phyloP scores from a whole-genome alignment of 1,140 invertebrate genomes.

The Sinella curviseta region DNA sequence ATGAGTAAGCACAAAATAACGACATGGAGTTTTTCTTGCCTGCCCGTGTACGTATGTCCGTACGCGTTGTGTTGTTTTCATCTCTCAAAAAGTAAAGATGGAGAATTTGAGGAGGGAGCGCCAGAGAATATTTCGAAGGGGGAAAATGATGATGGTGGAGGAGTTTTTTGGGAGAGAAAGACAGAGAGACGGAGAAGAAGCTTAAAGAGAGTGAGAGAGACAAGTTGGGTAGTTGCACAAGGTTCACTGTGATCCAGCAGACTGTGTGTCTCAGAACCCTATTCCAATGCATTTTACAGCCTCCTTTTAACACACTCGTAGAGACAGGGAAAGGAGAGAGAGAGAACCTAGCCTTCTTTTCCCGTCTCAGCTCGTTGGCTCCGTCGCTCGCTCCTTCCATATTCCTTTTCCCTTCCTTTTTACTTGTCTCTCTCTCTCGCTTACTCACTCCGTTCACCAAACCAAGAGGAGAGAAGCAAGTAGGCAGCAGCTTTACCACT shows the following conservation, averaged over 20 bases:
- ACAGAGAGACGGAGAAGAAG: neutral
- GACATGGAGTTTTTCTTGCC: neutral
- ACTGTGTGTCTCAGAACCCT: slow-evolving; percentile 20
- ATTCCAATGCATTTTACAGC: slow-evolving; percentile 24
- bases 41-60: too few species aligned
- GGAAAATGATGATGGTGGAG: neutral
- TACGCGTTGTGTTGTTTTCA: too few species aligned
- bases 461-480: neutral
- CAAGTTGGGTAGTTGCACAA: slow-evolving; percentile 3
- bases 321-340: neutral
- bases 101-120: too few species aligned
- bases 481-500: neutral
- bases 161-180: neutral
- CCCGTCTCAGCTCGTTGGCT: slow-evolving; percentile 17
- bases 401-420: slow-evolving; percentile 2
- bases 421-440: neutral
- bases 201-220: neutral
- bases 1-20: neutral
- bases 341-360: neutral
- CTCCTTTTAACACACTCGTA: slow-evolving; percentile 1
- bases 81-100: neutral
- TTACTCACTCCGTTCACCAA: neutral
- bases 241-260: slow-evolving; percentile 18
- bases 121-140: too few species aligned
- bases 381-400: neutral